Conservation (phyloP, 2,113 vertebrate species). For the Brevimyrus niger region DNA sequence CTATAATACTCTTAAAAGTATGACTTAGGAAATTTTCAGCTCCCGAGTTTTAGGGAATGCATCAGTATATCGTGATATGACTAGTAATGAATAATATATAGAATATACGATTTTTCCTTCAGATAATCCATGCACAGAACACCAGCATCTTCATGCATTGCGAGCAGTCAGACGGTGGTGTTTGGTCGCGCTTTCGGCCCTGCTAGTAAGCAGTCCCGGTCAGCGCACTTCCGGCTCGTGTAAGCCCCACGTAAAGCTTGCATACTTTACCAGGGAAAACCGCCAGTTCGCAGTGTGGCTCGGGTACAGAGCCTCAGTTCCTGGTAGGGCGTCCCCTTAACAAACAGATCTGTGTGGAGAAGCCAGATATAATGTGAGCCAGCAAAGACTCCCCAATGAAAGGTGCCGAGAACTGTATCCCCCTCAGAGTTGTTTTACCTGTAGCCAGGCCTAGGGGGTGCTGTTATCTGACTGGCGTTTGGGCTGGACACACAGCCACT, state of each 20-base stretch:
- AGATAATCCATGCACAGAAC: too few species aligned
- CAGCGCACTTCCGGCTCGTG: background rate
- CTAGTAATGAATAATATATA: too few species aligned
- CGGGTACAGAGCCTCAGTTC: background rate
- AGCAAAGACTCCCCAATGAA: background rate
- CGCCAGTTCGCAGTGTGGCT: background rate
- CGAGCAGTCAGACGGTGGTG: background rate
- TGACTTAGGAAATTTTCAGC: too few species aligned
- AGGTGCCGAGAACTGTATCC: background rate
- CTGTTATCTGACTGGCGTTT: background rate
- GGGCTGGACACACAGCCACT: background rate
- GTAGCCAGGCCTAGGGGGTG: background rate
- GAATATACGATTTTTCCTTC: too few species aligned
- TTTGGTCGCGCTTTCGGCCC: background rate
- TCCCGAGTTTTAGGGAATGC: too few species aligned
- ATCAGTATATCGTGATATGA: too few species aligned
- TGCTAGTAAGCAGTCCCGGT: background rate
- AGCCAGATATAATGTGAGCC: background rate
- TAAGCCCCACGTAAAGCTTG: background rate
- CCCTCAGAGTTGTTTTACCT: background rate
- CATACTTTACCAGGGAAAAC: background rate
- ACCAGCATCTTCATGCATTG: background rate
- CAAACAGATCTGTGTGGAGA: background rate
- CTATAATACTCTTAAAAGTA: too few species aligned
- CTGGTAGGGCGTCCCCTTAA: background rate